Conservation (phyloP, 2,797 vertebrate species). For the Coracias cyanogaster region DNA sequence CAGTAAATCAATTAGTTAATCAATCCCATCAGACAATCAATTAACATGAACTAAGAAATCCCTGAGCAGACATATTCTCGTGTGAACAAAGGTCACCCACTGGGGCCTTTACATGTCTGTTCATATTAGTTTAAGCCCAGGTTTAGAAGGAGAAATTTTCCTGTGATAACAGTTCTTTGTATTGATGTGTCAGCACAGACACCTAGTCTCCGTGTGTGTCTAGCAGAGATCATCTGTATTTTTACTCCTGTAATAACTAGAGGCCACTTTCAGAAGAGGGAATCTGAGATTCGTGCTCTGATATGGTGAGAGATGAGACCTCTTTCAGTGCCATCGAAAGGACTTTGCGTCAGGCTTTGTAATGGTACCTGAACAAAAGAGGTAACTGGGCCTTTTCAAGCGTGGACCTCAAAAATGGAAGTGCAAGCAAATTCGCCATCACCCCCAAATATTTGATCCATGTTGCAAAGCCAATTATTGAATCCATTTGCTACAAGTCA, state of each 20-base stretch:
- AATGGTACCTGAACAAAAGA: background rate
- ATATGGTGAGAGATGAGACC: rapidly evolving
- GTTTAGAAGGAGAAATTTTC: conserved; percentile 59
- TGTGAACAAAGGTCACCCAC: conserved; percentile 49
- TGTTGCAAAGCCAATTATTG: background rate
- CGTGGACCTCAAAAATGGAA: background rate
- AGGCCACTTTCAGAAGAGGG: conserved; percentile 23
- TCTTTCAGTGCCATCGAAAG: background rate
- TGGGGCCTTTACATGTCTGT: background rate
- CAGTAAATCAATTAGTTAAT: conserved; percentile 65
- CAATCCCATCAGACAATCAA: conserved; percentile 68
- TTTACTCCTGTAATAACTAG: conserved; percentile 30
- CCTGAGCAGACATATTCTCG: conserved; percentile 37
- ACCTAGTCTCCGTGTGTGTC: background rate
- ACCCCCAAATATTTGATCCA: background rate
- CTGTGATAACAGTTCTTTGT: conserved; percentile 57
- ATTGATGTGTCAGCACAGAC: conserved; percentile 67
- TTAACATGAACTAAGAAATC: conserved; percentile 66
- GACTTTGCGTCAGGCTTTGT: background rate
- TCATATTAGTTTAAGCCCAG: conserved; percentile 54
- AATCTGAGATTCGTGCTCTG: conserved; percentile 35
- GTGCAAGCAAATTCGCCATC: background rate
- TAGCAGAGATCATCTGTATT: conserved; percentile 15
- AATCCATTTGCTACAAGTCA: background rate
- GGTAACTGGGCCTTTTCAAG: background rate